Base-by-base conservation (phyloP, 2,797 vertebrate species). In the Oreonectes daqikongensis region DNA sequence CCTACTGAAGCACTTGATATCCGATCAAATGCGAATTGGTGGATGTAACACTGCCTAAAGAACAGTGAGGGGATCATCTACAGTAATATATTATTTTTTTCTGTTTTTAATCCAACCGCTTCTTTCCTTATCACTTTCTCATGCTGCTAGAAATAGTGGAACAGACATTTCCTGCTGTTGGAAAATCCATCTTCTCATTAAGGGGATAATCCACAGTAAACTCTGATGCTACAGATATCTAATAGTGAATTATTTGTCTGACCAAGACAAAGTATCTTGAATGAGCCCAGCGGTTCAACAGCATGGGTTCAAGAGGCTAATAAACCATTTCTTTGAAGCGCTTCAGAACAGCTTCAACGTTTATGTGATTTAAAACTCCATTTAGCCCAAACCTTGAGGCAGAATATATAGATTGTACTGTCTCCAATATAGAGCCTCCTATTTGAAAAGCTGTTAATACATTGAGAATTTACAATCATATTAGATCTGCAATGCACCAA, bases 121-220 rank as follows among this genome's bases (percentile, higher is more conserved):
- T 48, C 26, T 63, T 70, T 48, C 26, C 57, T 70, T 65, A 69
- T 69, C 50, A 46, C 59, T 81, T 83, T 81, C 67, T 74, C 69
- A 79, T 42, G 55, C 50, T 66, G 50, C 60, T 46, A 24, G 32
- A 59, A 74, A 76, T 55, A 73, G 38, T 65, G 46, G 40, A 52
- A 63, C 50, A 8, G 28, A 57, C 40, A 15, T 35, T 61, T 80
- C 26, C 48, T 18, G 44, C 79, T 77, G 65, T 68, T 73, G 61
- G 48, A 72, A 81, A 77, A 81, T 78, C 57, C 70, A 74, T 78
- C 75, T 57, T 74, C 70, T 65, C 70, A 81, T 81, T 81, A 74
- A 78, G 42, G 32, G 66, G 75, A 72, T 79, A 55, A 79, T 81
- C 64, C 75, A 83, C 68, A 10, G 57, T 69, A 20, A 52, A 66